These are phyloP conservation scores for Enhydra lutris DNA, from an alignment of 2,113 vertebrate genomes.

Conservation along the genomic window DNA sequence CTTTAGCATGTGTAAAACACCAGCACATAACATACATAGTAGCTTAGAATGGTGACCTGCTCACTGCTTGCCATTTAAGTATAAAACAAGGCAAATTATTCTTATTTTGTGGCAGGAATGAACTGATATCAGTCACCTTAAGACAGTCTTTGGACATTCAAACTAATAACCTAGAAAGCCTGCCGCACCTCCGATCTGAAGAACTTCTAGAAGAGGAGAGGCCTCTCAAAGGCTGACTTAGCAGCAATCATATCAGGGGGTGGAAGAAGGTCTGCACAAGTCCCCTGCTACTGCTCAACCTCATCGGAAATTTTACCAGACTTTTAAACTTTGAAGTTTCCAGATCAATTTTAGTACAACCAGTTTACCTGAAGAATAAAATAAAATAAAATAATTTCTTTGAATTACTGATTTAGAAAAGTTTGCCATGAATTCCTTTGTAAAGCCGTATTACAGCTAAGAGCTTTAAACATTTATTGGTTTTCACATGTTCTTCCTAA, in stretches of 20 bases:
- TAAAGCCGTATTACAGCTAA: neutral
- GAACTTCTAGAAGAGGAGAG: neutral
- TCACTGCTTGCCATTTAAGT: neutral
- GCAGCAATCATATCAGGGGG: neutral
- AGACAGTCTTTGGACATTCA: neutral
- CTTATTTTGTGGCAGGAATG: neutral
- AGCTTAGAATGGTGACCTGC: neutral
- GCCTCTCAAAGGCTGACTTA: neutral
- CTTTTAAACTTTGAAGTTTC: neutral
- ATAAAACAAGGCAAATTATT: neutral
- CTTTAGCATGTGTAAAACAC: neutral
- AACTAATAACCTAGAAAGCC: neutral
- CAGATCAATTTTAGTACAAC: neutral
- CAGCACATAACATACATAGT: neutral
- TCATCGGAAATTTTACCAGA: neutral
- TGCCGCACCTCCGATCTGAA: neutral
- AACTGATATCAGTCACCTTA: neutral
- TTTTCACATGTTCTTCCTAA: constrained; percentile 2
- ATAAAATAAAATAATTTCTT: neutral
- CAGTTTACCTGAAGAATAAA: neutral
- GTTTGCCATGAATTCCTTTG: neutral
- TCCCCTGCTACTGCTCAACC: neutral
- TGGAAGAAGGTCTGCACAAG: neutral
- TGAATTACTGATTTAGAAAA: neutral
- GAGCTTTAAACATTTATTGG: neutral